Percentiles rank a stretch among this genome's conserved stretches.
These are phyloP conservation scores for Sycophaga agraensis DNA, from an alignment of 1,140 invertebrate species.

Conservation along the genomic window DNA sequence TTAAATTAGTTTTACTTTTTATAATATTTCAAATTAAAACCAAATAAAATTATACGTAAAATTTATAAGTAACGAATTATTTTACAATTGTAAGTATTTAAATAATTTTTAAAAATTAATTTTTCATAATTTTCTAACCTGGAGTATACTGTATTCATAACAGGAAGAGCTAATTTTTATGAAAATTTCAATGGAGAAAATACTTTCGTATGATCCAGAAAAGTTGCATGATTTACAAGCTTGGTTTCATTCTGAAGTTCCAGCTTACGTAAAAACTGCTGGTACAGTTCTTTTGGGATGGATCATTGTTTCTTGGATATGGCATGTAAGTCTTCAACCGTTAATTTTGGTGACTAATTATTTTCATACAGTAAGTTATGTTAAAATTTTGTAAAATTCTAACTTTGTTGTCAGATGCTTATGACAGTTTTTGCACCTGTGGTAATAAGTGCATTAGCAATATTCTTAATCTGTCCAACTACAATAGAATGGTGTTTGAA, in stretches of 20 bases:
- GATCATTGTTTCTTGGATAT: slow-evolving; percentile 42
- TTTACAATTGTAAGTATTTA: too few species aligned
- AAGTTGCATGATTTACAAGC: slow-evolving; percentile 30
- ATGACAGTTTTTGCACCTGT: slow-evolving; percentile 35
- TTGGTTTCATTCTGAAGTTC: too few species aligned
- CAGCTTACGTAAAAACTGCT: slow-evolving; percentile 40
- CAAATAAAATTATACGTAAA: too few species aligned
- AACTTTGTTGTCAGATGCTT: slow-evolving; percentile 32
- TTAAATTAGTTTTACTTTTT: too few species aligned
- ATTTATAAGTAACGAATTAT: too few species aligned
- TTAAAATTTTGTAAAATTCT: not conserved
- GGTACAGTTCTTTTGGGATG: slow-evolving; percentile 42
- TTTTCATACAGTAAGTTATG: not conserved
- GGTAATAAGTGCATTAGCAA: slow-evolving; percentile 32
- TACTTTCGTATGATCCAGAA: slow-evolving; percentile 17
- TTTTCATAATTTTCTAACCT: too few species aligned
- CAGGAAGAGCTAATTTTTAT: too few species aligned
- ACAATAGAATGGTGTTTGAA: slow-evolving; percentile 35
- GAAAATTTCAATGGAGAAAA: slow-evolving; percentile 5
- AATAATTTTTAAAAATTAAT: too few species aligned
- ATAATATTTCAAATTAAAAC: too few species aligned
- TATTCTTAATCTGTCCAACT: slow-evolving; percentile 40
- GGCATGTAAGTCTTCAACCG: slow-evolving; percentile 38
- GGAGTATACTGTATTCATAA: too few species aligned
- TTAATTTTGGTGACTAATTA: too few species aligned